Base-by-base conservation (phyloP, 2,888 invertebrate genomes). In the Caenorhabditis macrosperma region DNA sequence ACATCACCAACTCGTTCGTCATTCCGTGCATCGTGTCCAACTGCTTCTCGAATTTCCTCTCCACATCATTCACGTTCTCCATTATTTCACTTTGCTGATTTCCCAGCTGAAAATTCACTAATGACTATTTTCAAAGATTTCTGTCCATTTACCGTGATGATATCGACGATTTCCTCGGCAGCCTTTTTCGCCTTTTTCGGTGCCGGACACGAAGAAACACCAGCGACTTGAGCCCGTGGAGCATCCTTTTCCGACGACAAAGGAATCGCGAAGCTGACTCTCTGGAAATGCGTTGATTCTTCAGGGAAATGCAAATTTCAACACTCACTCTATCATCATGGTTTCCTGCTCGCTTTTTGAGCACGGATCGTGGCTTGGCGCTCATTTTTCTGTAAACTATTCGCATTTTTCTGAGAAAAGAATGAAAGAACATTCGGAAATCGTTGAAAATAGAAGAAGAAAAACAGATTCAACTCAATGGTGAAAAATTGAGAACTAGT, bases 321-420 rank as follows among this genome's bases (percentile, higher is more conserved):
- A 20, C 7, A 20, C 20, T 50, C 48, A 71, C 71, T 46, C 71
- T 30, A 35, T 64, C 63, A 10, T 72, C 72, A 20, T 48, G 72
- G 20, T 15, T 22, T 17, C 63, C 63, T 5, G 63, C 6, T 9
- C 63, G 55, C 50, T 64, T 72, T 64, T 64, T 63, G 28, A 72
- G 63, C 17, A 63, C 63, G 20, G 72, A 72, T 20, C 72, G 72
- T 26, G 72, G 72, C n/a, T 30, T 72, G 15, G 55, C n/a, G 22
- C 72, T 72, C 72, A 72, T 72, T 59, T 59, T 44, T 20, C 24
- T 30, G 17, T 2, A 52, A 52, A 26, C n/a, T 22, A 24, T 26
- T 6, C 50, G 15, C 1, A 2, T 50, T 50, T 24, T 24, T 3
- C 7, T n/a, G 50, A 9, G 24, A 50, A 50, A 54, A 30, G 15